Base-by-base conservation (phyloP, 2,888 invertebrate species). In the Pristionchus entomophagus region DNA sequence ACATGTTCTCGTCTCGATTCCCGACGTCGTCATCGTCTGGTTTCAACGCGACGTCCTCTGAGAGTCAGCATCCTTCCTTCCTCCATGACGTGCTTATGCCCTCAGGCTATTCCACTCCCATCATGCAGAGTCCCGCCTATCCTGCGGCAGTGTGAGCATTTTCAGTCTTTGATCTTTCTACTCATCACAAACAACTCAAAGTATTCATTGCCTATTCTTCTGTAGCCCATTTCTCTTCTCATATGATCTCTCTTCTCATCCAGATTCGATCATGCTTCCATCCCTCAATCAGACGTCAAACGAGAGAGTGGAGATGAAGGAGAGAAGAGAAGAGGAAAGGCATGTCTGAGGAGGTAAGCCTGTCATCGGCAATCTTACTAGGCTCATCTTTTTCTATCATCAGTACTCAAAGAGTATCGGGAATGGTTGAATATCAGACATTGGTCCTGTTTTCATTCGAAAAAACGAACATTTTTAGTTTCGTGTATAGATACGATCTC, bases 91-190 rank as follows among this genome's bases (percentile, higher is more conserved):
- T 49, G 22, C 26, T 84, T 22, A 62, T 84, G 45, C 83, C 83
- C 2, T 84, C 83, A 17, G 83, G 83, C 12, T 84, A 65, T 32
- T 65, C 53, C 14, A 84, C 83, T 8, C 83, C 83, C 0, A 12
- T 84, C 26, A 84, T 84, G 83, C 83, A 84, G 32, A 84, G 83
- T 49, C 83, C 83, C 2, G 62, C 83, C 19, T 84, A 65, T 22
- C 83, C 83, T 5, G 22, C n/a, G 10, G 29, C 83, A 1, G 65
- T 35, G 83, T 65, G 49, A 62, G 83, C 51, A 4, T 26, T 29
- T 49, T 22, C 5, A 10, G 45, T 84, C 19, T 65, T 65, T 49
- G 41, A 41, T 49, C 14, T 65, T 65, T 65, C n/a, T n/a, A n/a
- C n/a, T n/a, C n/a, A n/a, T n/a, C n/a, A n/a, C n/a, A n/a, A n/a